Percentiles rank a stretch among this genome's conserved stretches.
Conservation (phyloP, 2,888 invertebrate genomes). For the Lypha dubia region DNA sequence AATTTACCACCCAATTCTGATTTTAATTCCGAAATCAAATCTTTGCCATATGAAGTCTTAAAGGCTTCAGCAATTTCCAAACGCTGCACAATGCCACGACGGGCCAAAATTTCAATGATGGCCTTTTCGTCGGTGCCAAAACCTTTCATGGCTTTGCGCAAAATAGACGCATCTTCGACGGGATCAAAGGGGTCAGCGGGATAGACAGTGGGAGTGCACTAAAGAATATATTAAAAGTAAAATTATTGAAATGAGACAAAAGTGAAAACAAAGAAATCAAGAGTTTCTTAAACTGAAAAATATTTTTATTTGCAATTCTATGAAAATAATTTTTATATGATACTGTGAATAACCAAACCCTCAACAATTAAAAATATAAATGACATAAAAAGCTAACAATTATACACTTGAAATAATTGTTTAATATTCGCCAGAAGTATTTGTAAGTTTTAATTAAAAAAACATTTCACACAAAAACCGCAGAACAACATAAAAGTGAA, state of each 20-base stretch:
- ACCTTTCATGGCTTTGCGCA: constrained; percentile 96
- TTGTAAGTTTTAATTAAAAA: not conserved
- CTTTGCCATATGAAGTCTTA: constrained; percentile 96
- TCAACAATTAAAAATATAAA: constrained; percentile 29
- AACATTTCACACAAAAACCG: constrained; percentile 6
- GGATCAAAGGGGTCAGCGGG: constrained; percentile 94
- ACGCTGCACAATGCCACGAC: constrained; percentile 94
- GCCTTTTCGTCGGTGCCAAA: constrained; percentile 96
- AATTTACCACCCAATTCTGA: constrained; percentile 95
- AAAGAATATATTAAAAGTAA: constrained; percentile 27
- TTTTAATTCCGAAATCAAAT: constrained; percentile 92
- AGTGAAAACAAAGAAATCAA: not conserved
- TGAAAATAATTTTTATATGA: constrained; percentile 1
- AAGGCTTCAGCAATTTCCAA: constrained; percentile 95
- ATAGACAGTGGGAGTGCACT: constrained; percentile 95
- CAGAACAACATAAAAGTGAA: constrained; percentile 13
- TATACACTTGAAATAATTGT: constrained; percentile 55
- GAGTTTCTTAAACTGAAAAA: not conserved
- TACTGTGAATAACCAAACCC: constrained; percentile 42
- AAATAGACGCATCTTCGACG: constrained; percentile 91
- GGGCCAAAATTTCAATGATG: constrained; percentile 94
- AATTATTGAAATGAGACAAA: not conserved
- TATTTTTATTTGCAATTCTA: not conserved
- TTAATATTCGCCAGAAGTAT: constrained; percentile 55
- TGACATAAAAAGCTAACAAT: constrained; percentile 38